Conservation (phyloP, 2,888 invertebrate species). For the Morpho helenor region DNA sequence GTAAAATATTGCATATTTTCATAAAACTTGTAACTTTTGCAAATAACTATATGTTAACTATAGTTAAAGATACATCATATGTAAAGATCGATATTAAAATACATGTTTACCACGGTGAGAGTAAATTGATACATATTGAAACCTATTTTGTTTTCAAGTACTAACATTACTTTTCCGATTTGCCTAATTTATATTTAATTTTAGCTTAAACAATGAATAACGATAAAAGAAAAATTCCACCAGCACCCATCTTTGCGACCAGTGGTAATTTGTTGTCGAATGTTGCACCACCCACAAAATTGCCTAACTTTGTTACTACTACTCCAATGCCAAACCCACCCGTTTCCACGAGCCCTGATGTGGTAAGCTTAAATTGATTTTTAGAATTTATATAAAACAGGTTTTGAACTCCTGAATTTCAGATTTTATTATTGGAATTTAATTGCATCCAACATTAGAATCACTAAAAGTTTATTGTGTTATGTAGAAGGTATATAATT, state of each 20-base stretch:
- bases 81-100: no score
- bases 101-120: not conserved
- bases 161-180: not conserved
- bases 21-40: not conserved
- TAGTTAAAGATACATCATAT: no score
- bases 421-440: no score
- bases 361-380: slow-evolving; percentile 21
- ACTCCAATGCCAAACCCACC: slow-evolving; percentile 32
- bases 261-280: slow-evolving; percentile 80
- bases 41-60: no score
- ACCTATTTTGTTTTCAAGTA: no score
- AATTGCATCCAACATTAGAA: no score
- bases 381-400: no score
- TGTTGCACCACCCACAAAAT: slow-evolving; percentile 83
- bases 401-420: no score
- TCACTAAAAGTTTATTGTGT: not conserved
- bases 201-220: slow-evolving; percentile 38
- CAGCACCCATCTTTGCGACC: slow-evolving; percentile 64
- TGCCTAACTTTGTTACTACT: slow-evolving; percentile 82
- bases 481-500: no score
- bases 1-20: not conserved
- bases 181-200: not conserved
- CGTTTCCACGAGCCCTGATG: slow-evolving; percentile 24
- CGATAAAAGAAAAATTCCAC: slow-evolving; percentile 59
- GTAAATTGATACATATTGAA: no score